Conservation (phyloP, 2,888 invertebrate genomes). For the Baronia brevicornis region DNA sequence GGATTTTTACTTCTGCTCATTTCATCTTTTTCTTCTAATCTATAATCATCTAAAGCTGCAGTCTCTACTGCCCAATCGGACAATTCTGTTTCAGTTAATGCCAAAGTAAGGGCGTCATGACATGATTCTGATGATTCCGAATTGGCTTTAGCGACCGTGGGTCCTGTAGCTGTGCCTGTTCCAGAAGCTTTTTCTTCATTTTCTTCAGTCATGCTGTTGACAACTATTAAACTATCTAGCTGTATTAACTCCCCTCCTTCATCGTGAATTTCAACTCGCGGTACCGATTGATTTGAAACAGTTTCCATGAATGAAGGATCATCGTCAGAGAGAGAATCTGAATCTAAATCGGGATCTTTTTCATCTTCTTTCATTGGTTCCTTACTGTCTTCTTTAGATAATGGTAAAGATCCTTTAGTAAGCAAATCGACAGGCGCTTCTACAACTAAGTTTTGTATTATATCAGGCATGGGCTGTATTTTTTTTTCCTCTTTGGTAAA, state of each 20-base stretch:
- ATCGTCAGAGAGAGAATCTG: slow-evolving; percentile 73
- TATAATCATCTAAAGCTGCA: slow-evolving; percentile 84
- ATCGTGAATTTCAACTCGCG: slow-evolving; percentile 83
- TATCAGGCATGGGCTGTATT: slow-evolving; percentile 75
- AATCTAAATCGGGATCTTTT: slow-evolving; percentile 52
- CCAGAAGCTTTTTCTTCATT: slow-evolving; percentile 42
- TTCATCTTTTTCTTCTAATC: slow-evolving; percentile 56
- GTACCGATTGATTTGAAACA: slow-evolving; percentile 70
- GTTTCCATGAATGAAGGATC: slow-evolving; percentile 57
- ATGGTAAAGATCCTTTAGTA: slow-evolving; percentile 45
- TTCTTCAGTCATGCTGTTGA: slow-evolving; percentile 42
- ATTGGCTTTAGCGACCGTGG: slow-evolving; percentile 52
- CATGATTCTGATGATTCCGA: slow-evolving; percentile 79
- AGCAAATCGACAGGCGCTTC: slow-evolving; percentile 59
- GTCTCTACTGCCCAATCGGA: slow-evolving; percentile 93
- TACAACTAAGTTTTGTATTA: slow-evolving; percentile 68
- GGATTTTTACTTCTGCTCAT: slow-evolving; percentile 46
- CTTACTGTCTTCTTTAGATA: slow-evolving; percentile 50
- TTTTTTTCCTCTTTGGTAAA: slow-evolving; percentile 55
- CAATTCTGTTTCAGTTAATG: slow-evolving; percentile 89
- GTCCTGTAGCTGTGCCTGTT: slow-evolving; percentile 54
- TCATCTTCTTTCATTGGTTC: slow-evolving; percentile 62
- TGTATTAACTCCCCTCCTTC: slow-evolving; percentile 80
- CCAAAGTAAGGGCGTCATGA: slow-evolving; percentile 81
- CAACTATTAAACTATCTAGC: slow-evolving; percentile 75